Percentiles rank a stretch among this genome's conserved stretches.
Conservation (phyloP, 2,888 invertebrate genomes). For the Troglohyphantes excavatus region DNA sequence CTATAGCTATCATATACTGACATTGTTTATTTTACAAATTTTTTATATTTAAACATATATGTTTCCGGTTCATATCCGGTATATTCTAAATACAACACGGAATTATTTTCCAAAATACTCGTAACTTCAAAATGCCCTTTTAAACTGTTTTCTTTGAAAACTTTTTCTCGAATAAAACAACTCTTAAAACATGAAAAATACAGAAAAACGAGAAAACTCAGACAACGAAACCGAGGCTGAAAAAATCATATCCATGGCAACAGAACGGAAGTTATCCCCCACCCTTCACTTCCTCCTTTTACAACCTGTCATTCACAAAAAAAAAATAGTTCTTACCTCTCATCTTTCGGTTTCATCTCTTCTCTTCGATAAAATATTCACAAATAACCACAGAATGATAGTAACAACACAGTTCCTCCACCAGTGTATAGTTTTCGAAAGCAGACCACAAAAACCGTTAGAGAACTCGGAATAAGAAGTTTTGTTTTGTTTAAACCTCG, state of each 20-base stretch:
- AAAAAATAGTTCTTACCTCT: slow-evolving; percentile 62
- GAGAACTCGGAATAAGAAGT: not conserved
- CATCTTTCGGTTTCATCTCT: slow-evolving; percentile 69
- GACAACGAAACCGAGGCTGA: not conserved
- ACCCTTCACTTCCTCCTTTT: slow-evolving; percentile 3
- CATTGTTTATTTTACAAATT: too few relatives aligned
- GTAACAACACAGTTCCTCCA: slow-evolving; percentile 26
- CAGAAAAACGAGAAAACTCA: not conserved
- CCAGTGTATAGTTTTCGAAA: not conserved
- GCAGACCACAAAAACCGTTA: slow-evolving; percentile 30
- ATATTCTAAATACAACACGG: too few relatives aligned
- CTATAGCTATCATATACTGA: too few relatives aligned
- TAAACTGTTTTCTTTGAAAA: too few relatives aligned
- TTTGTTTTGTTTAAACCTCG: slow-evolving; percentile 11
- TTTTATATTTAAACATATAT: too few relatives aligned
- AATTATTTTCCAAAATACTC: too few relatives aligned
- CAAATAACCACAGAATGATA: slow-evolving; percentile 26
- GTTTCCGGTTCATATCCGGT: too few relatives aligned
- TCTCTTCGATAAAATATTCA: not conserved
- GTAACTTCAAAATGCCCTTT: too few relatives aligned
- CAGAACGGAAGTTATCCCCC: slow-evolving; percentile 17
- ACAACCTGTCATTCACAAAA: slow-evolving; percentile 47
- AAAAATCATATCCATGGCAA: not conserved
- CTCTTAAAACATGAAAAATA: too few relatives aligned
- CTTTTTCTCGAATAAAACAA: too few relatives aligned